phyloP scores from a whole-genome alignment of 2,113 vertebrate genomes.

The Speoplatyrhinus poulsoni region DNA sequence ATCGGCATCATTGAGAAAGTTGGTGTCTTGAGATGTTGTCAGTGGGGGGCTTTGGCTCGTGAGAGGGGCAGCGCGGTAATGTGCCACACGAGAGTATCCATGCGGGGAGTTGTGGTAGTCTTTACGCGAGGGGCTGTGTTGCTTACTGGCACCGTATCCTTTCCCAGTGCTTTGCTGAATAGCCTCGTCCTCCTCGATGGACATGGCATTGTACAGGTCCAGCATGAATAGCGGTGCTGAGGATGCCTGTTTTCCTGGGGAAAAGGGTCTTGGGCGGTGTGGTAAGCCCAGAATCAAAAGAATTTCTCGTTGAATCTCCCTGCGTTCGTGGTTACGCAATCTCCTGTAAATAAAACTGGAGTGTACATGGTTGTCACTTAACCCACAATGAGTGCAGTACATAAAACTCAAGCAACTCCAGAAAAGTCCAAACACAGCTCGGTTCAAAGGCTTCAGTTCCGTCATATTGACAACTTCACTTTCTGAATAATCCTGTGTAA shows the following conservation, averaged over 20 bases:
- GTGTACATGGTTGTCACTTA: constrained; percentile 96
- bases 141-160: constrained; percentile 78
- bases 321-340: constrained; percentile 94
- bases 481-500: constrained; percentile 4
- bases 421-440: constrained; percentile 83
- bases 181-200: constrained; percentile 87
- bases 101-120: constrained; percentile 83
- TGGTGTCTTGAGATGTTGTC: constrained; percentile 89
- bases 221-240: constrained; percentile 99
- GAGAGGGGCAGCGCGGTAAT: constrained; percentile 77
- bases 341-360: constrained; percentile 99
- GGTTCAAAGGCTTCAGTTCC: constrained; percentile 76
- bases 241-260: constrained; percentile 93
- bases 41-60: constrained; percentile 86
- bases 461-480: constrained; percentile 77
- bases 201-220: constrained; percentile 98
- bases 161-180: constrained; percentile 78
- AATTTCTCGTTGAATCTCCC: constrained; percentile 98
- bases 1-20: constrained; percentile 97
- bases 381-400: constrained; percentile 83
- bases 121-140: constrained; percentile 80
- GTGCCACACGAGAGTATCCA: constrained; percentile 84
- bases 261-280: constrained; percentile 96
- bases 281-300: constrained; percentile 98
- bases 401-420: constrained; percentile 88